These are phyloP conservation scores for Byasa hedistus DNA, from an alignment of 2,888 invertebrate species.

Conservation along the genomic window DNA sequence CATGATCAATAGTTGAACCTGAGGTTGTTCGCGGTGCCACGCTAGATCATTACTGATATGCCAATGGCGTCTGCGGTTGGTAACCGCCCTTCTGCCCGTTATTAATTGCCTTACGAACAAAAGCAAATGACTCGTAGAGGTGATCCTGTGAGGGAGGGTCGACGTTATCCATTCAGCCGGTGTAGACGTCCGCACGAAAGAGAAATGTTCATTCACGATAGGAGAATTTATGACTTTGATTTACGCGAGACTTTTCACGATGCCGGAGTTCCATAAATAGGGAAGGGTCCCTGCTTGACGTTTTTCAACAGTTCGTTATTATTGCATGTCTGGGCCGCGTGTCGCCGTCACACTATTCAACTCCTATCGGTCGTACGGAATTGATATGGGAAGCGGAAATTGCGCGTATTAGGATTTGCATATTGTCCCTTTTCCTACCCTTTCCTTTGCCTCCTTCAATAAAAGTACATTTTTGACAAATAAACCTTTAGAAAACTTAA, in stretches of 20 bases:
- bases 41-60: slow-evolving; percentile 75
- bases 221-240: slow-evolving; percentile 78
- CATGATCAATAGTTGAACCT: slow-evolving; percentile 66
- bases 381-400: slow-evolving; percentile 61
- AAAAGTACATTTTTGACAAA: slow-evolving; percentile 27
- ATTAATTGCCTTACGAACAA: slow-evolving; percentile 78
- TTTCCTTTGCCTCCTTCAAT: slow-evolving; percentile 33
- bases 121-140: slow-evolving; percentile 79
- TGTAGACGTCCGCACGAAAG: slow-evolving; percentile 73
- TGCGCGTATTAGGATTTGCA: slow-evolving; percentile 55
- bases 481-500: slow-evolving; percentile 22
- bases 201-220: slow-evolving; percentile 80
- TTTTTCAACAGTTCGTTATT: slow-evolving; percentile 63
- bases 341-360: slow-evolving; percentile 63
- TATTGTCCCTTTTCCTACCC: slow-evolving; percentile 51
- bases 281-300: slow-evolving; percentile 67
- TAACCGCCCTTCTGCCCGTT: slow-evolving; percentile 74
- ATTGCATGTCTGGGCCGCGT: slow-evolving; percentile 60
- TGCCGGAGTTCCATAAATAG: slow-evolving; percentile 62
- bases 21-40: slow-evolving; percentile 52
- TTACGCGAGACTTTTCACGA: slow-evolving; percentile 74
- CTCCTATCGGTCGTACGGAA: slow-evolving; percentile 53
- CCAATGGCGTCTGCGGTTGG: slow-evolving; percentile 68
- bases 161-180: slow-evolving; percentile 76
- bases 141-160: slow-evolving; percentile 75